These are phyloP conservation scores for Gibbula magus DNA, from an alignment of 2,888 invertebrate species.

Conservation along the genomic window DNA sequence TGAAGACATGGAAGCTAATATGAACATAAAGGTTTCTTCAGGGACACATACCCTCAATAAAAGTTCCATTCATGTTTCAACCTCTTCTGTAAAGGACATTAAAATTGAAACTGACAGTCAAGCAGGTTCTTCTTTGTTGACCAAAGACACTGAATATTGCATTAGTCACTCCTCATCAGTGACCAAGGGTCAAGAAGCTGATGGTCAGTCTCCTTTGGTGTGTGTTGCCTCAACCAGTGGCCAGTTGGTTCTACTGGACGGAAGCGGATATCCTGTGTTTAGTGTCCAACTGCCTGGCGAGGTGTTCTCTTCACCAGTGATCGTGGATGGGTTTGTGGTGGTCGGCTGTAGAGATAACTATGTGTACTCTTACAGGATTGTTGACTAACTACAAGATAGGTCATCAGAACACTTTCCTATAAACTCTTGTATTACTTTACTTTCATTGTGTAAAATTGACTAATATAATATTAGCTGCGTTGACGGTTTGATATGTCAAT, in stretches of 20 bases:
- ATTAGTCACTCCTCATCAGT: neutral
- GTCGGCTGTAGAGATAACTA: conserved; percentile 20
- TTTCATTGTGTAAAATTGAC: too few relatives aligned
- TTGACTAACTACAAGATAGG: too few relatives aligned
- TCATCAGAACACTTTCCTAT: too few relatives aligned
- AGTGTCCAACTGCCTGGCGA: conserved; percentile 79
- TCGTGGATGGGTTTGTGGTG: conserved; percentile 76
- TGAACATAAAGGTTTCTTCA: too few relatives aligned
- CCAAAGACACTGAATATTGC: too few relatives aligned
- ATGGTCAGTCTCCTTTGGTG: conserved; percentile 66
- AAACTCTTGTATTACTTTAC: too few relatives aligned
- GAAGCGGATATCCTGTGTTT: conserved; percentile 77
- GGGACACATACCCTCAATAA: too few relatives aligned
- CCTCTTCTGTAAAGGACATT: neutral
- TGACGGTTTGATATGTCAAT: too few relatives aligned
- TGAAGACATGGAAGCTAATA: too few relatives aligned
- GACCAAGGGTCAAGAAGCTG: neutral
- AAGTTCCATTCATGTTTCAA: neutral
- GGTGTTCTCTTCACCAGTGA: conserved; percentile 86
- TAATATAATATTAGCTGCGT: too few relatives aligned
- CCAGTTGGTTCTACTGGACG: conserved; percentile 79
- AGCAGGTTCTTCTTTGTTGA: too few relatives aligned
- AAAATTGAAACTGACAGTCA: too few relatives aligned
- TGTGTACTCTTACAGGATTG: conserved; percentile 9
- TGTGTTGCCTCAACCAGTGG: conserved; percentile 81